phyloP scores from a whole-genome alignment of 1,140 invertebrate species.

The Micrasema minimum region DNA sequence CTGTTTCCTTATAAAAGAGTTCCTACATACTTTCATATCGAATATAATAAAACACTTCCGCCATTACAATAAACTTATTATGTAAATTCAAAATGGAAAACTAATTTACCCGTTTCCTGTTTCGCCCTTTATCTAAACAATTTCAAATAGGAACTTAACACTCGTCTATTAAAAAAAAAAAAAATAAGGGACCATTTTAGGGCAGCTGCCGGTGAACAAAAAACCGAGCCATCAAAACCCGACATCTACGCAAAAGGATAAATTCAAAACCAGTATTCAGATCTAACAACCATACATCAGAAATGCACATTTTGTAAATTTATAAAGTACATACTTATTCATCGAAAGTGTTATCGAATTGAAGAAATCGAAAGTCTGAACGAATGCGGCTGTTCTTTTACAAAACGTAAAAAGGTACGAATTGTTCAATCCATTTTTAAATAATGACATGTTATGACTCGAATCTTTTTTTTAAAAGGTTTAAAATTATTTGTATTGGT shows the following conservation, averaged over 20 bases:
- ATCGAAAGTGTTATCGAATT: too few relatives aligned
- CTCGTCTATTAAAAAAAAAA: conserved; percentile 42
- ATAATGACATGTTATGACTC: too few relatives aligned
- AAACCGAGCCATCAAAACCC: neutral
- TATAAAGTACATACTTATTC: too few relatives aligned
- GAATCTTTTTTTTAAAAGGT: too few relatives aligned
- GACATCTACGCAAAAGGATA: neutral
- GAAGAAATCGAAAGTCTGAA: too few relatives aligned
- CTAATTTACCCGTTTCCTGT: conserved; percentile 54
- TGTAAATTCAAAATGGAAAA: conserved; percentile 53
- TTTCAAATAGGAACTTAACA: conserved; percentile 48
- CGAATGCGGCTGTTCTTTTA: too few relatives aligned
- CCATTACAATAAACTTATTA: conserved; percentile 51
- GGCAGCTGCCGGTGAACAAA: conserved; percentile 22
- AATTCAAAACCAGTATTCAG: neutral
- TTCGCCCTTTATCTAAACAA: conserved; percentile 53
- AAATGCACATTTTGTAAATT: too few relatives aligned
- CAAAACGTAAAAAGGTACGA: too few relatives aligned
- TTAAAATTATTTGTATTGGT: too few relatives aligned
- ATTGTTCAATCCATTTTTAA: too few relatives aligned
- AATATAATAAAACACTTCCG: conserved; percentile 44
- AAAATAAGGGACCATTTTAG: conserved; percentile 34
- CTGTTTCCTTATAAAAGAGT: conserved; percentile 11
- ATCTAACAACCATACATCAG: too few relatives aligned
- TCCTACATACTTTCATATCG: neutral